Evolutionary conservation across 2,797 vertebrate species (phyloP).

Genomic region (Ctenopoma kingsleyae): DNA sequence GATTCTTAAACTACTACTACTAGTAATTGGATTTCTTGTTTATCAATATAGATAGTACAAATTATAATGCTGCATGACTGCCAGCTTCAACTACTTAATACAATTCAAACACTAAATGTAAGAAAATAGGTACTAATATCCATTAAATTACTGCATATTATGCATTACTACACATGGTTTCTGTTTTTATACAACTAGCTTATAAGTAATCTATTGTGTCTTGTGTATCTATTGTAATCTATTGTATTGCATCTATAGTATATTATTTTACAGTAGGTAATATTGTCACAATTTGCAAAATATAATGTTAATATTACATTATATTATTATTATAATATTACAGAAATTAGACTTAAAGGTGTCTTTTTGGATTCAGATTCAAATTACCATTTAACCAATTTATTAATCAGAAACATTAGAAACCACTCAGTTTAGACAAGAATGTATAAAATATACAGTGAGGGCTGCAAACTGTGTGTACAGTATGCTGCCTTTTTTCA

Average conservation of each 20-base stretch:
- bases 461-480: conserved; percentile 28
- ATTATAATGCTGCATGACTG: conserved; percentile 12
- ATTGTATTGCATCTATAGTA: not conserved
- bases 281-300: conserved; percentile 16
- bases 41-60: conserved; percentile 31
- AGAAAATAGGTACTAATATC: conserved; percentile 31
- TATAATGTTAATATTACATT: not conserved
- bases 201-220: conserved; percentile 7
- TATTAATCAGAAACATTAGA: conserved; percentile 7
- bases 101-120: conserved; percentile 10
- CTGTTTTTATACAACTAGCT: not conserved
- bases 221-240: not conserved
- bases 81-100: conserved; percentile 28
- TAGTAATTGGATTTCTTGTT: conserved; percentile 46
- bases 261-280: conserved; percentile 4
- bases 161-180: not conserved
- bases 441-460: conserved; percentile 14
- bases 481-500: conserved; percentile 20
- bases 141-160: conserved; percentile 22
- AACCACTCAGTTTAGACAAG: not conserved
- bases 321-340: not conserved
- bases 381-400: conserved; percentile 6
- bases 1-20: conserved; percentile 69
- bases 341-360: conserved; percentile 1
- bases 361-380: not conserved